Conservation (phyloP, 2,888 invertebrate species). For the Lithosia quadra region DNA sequence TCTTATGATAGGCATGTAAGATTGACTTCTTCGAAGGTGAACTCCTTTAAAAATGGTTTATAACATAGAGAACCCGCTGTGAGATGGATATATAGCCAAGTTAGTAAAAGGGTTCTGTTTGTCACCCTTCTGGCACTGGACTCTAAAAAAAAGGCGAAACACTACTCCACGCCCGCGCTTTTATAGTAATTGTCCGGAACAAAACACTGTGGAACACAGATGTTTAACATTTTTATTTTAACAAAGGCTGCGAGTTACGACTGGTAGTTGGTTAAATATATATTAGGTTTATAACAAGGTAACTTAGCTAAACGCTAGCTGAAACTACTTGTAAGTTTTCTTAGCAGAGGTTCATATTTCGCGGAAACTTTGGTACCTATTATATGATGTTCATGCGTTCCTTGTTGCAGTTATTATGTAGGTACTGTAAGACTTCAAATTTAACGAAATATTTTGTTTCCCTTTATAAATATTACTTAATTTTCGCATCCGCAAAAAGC, state of each 20-base stretch:
- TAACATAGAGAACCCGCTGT: too few species aligned
- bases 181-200: constrained; percentile 68
- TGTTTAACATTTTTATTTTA: constrained; percentile 57
- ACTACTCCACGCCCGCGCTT: constrained; percentile 48
- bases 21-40: too few species aligned
- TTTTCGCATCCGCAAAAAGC: too few species aligned
- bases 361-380: constrained; percentile 16
- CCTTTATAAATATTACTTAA: background rate
- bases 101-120: background rate
- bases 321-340: constrained; percentile 23
- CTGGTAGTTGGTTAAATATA: constrained; percentile 42
- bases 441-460: background rate
- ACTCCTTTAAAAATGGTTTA: too few species aligned
- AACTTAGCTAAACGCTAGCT: constrained; percentile 34
- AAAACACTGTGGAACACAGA: constrained; percentile 53
- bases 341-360: constrained; percentile 21
- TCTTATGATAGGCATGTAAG: too few species aligned
- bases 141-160: constrained; percentile 26
- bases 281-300: constrained; percentile 40
- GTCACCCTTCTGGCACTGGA: constrained; percentile 10
- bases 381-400: constrained; percentile 17
- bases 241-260: constrained; percentile 52
- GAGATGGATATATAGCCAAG: too few species aligned
- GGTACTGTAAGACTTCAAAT: background rate
- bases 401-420: too few species aligned